Evolutionary conservation across 2,113 vertebrate species (phyloP).

Genomic region (Actinemys pallida): DNA sequence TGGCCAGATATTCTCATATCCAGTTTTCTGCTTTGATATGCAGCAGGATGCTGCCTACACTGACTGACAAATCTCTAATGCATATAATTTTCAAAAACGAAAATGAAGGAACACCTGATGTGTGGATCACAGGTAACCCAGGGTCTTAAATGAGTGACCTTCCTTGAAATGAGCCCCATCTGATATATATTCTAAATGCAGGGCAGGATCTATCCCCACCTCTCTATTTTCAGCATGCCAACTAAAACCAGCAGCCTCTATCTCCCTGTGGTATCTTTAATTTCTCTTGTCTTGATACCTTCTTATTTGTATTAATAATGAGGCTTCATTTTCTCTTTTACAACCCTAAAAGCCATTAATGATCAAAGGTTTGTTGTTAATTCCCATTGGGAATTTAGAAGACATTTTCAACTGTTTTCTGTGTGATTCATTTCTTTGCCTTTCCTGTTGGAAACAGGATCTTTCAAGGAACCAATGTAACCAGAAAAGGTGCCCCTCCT

Average conservation of each 20-base stretch:
- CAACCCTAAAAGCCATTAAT: background rate
- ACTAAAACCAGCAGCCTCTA: background rate
- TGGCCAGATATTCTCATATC: background rate
- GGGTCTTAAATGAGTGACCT: background rate
- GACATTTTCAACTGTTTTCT: background rate
- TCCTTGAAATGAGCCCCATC: background rate
- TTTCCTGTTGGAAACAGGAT: background rate
- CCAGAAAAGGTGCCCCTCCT: background rate
- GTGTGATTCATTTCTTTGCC: background rate
- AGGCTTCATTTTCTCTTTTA: background rate
- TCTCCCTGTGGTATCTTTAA: background rate
- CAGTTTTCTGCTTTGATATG: background rate
- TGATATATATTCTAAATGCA: accelerated
- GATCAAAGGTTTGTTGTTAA: background rate
- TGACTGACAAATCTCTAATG: background rate
- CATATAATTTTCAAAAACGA: background rate
- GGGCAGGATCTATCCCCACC: background rate
- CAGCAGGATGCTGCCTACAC: background rate
- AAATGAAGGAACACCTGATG: background rate
- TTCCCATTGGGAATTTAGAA: background rate
- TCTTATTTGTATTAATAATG: background rate
- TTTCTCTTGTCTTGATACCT: background rate
- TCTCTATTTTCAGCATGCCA: background rate
- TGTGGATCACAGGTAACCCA: background rate
- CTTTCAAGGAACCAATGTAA: background rate